These are phyloP conservation scores for Pygocentrus nattereri DNA, from an alignment of 2,797 vertebrate genomes.

Conservation along the genomic window DNA sequence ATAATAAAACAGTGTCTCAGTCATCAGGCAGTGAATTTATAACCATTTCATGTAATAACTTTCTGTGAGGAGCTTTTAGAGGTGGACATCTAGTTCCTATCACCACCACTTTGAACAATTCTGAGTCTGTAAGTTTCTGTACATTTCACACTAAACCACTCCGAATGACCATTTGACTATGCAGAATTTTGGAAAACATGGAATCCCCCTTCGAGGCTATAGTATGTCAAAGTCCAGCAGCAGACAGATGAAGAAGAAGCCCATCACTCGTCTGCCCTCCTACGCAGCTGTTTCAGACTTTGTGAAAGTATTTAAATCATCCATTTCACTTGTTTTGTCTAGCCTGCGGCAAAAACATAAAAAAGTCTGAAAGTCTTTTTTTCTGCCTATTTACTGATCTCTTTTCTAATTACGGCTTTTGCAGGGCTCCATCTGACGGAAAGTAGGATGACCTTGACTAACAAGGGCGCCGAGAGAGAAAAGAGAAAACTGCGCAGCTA, in stretches of 20 bases:
- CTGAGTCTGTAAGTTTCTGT: no score
- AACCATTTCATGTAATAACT: no score
- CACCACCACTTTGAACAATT: no score
- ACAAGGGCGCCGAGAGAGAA: slow-evolving; percentile 28
- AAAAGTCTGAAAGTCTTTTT: neutral
- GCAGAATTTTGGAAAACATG: no score
- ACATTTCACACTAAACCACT: no score
- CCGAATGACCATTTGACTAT: no score
- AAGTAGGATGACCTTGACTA: slow-evolving; percentile 43
- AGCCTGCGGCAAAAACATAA: neutral
- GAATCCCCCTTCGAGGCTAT: no score
- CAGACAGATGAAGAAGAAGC: neutral
- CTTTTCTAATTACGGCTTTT: slow-evolving; percentile 40
- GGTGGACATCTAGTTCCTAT: no score
- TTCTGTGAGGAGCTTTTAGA: no score
- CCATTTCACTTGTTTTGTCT: slow-evolving; percentile 9
- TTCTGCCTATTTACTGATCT: slow-evolving; percentile 30
- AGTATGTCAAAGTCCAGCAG: neutral
- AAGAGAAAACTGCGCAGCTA: neutral
- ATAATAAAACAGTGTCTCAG: no score
- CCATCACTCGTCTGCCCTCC: neutral
- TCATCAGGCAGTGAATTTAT: no score
- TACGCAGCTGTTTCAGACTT: neutral
- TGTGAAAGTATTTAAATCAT: neutral
- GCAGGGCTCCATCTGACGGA: slow-evolving; percentile 29